These are phyloP conservation scores for Pelosia muscerda DNA, from an alignment of 2,888 invertebrate genomes.

Conservation along the genomic window DNA sequence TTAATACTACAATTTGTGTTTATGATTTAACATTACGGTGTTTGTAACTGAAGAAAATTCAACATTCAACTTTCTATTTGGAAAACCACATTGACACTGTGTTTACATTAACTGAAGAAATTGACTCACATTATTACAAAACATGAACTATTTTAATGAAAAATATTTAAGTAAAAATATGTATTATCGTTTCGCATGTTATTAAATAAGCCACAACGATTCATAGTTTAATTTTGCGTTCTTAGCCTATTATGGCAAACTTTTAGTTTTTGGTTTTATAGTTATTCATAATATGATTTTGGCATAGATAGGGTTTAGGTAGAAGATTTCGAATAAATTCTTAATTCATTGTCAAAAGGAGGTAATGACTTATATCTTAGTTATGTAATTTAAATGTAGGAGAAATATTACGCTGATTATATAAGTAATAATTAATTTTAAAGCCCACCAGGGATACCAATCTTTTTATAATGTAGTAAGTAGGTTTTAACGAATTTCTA, in stretches of 20 bases:
- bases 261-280: not conserved
- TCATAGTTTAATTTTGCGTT: not conserved
- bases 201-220: too few species aligned
- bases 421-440: not conserved
- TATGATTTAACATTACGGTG: conserved; percentile 47
- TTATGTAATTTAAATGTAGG: not conserved
- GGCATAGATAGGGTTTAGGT: too few species aligned
- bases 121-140: not conserved
- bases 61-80: conserved; percentile 31
- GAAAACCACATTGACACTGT: conserved; percentile 8
- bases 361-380: not conserved
- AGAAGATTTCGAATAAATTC: too few species aligned
- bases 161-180: too few species aligned
- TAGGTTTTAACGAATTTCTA: too few species aligned
- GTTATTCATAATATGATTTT: too few species aligned
- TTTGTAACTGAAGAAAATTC: conserved; percentile 36
- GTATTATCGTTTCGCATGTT: too few species aligned
- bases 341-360: too few species aligned
- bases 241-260: not conserved
- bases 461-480: not conserved
- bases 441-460: not conserved
- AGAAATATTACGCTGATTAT: not conserved
- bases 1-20: conserved; percentile 76
- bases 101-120: not conserved
- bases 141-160: not conserved